Conservation (phyloP, 92 coral and sea anemone genomes). For the Pocillopora meandrina region DNA sequence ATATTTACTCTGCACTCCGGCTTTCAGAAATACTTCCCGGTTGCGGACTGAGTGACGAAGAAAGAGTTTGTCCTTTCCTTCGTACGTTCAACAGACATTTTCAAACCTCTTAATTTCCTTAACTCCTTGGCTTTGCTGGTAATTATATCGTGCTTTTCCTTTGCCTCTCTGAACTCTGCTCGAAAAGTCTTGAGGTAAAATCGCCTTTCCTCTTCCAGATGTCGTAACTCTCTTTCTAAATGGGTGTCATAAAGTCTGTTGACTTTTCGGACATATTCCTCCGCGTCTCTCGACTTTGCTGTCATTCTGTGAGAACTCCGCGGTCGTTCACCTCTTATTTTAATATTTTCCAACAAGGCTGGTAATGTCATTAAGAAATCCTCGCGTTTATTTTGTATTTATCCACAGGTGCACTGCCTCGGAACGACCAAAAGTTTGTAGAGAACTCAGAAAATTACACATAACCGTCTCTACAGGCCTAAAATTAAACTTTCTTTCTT, state of each 20-base stretch:
- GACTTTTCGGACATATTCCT: constrained; percentile 52
- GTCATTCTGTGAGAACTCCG: not conserved
- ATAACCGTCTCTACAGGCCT: not conserved
- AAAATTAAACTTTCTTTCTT: not conserved
- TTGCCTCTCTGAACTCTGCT: constrained; percentile 38
- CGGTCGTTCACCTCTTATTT: not conserved
- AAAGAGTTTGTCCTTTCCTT: constrained; percentile 25
- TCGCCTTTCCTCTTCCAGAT: constrained; percentile 53
- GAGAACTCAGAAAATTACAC: not conserved
- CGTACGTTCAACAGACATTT: not conserved
- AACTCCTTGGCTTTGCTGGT: constrained; percentile 50
- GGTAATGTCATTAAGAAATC: too few species aligned
- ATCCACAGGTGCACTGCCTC: not conserved
- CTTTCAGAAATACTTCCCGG: not conserved
- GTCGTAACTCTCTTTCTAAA: constrained; percentile 44
- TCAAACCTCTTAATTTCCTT: constrained; percentile 16
- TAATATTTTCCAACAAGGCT: not conserved
- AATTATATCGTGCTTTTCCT: constrained; percentile 45
- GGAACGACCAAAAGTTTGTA: not conserved
- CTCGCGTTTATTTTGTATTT: too few species aligned
- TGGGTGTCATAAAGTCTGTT: constrained; percentile 59
- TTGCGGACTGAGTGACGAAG: constrained; percentile 40
- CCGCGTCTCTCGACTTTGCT: constrained; percentile 14
- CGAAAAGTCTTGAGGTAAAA: constrained; percentile 58
- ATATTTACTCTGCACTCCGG: not conserved